Conservation (phyloP, 2,797 vertebrate genomes). For the Mionectes olivaceus region DNA sequence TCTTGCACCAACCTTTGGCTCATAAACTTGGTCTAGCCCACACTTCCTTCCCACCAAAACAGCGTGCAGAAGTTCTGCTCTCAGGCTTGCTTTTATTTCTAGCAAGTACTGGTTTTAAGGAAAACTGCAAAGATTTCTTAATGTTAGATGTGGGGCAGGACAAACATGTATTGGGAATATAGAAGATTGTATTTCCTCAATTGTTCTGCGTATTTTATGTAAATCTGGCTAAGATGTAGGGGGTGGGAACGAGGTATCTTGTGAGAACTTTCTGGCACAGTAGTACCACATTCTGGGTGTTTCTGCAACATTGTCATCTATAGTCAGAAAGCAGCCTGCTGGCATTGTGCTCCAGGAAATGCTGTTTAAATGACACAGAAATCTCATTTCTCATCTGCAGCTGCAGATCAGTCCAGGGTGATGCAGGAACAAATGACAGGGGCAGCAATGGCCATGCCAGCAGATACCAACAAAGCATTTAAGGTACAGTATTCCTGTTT, state of each 20-base stretch:
- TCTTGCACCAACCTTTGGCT: not conserved
- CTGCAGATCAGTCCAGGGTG: conserved; percentile 96
- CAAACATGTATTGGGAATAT: not conserved
- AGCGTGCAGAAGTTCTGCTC: not conserved
- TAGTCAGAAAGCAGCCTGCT: not conserved
- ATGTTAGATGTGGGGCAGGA: not conserved
- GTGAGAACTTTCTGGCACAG: not conserved
- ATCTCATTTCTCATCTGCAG: conserved; percentile 29
- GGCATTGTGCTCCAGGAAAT: not conserved
- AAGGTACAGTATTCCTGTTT: conserved; percentile 83
- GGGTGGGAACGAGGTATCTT: not conserved
- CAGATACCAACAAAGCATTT: conserved; percentile 98
- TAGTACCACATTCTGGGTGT: not conserved
- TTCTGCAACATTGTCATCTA: not conserved
- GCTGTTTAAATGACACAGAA: not conserved
- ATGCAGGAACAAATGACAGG: conserved; percentile 99
- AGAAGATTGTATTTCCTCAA: not conserved
- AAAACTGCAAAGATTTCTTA: not conserved
- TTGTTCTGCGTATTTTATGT: not conserved
- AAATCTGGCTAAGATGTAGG: not conserved
- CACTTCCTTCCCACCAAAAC: not conserved
- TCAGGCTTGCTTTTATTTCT: not conserved
- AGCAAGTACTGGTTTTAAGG: not conserved
- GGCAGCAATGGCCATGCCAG: conserved; percentile 98
- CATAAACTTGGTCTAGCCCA: not conserved